These are phyloP conservation scores for Cryptoprocta ferox DNA, from an alignment of 2,797 vertebrate genomes.

Conservation along the genomic window DNA sequence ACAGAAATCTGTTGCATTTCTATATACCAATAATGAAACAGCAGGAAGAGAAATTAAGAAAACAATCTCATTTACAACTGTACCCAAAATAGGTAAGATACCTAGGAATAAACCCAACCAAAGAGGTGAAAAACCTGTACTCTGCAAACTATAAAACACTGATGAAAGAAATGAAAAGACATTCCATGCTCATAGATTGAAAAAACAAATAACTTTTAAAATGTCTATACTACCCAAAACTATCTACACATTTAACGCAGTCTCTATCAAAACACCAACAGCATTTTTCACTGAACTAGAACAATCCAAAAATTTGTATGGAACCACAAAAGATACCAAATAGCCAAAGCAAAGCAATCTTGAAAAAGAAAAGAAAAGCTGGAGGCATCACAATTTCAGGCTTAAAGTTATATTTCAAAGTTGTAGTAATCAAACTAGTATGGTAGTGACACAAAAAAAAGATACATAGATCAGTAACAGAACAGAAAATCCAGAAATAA, in stretches of 20 bases:
- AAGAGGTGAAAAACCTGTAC: not conserved
- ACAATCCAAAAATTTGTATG: not conserved
- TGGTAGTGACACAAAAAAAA: not conserved
- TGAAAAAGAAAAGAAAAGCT: not conserved
- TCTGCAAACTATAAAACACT: not conserved
- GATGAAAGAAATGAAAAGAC: not conserved
- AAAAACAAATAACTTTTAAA: not conserved
- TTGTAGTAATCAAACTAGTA: not conserved
- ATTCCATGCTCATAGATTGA: not conserved
- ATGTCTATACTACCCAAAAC: not conserved
- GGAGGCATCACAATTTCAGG: not conserved
- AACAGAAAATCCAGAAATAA: not conserved
- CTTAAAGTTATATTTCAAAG: not conserved
- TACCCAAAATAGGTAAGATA: not conserved
- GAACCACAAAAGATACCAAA: not conserved
- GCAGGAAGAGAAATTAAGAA: not conserved
- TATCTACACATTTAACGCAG: not conserved
- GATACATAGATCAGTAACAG: not conserved
- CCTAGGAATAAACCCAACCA: not conserved
- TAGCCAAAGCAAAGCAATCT: not conserved
- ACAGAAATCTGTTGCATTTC: not conserved
- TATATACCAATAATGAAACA: not conserved
- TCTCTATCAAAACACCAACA: not conserved
- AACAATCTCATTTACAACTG: not conserved
- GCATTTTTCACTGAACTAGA: not conserved